These are phyloP conservation scores for Indri indri DNA, from an alignment of 2,113 vertebrate genomes.

Conservation along the genomic window DNA sequence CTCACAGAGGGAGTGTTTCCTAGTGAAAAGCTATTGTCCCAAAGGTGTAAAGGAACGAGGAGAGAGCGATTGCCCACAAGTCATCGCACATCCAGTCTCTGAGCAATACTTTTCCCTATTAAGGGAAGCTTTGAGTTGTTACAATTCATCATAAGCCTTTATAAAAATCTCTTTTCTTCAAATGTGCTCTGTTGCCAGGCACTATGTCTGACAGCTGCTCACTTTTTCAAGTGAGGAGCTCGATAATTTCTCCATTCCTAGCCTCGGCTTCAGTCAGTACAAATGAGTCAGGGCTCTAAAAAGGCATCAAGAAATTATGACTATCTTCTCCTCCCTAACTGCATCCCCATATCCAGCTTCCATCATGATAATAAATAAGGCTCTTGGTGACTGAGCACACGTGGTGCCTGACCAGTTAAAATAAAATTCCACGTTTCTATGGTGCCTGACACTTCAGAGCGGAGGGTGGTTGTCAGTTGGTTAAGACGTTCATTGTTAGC, in stretches of 20 bases:
- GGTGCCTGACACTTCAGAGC: slow-evolving; percentile 6
- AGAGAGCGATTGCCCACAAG: slow-evolving; percentile 59
- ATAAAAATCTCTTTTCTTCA: slow-evolving; percentile 64
- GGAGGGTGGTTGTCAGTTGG: not conserved
- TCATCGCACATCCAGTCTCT: not conserved
- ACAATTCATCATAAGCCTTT: slow-evolving; percentile 66
- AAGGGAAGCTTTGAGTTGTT: slow-evolving; percentile 51
- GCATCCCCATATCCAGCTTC: slow-evolving; percentile 10
- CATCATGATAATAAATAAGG: slow-evolving; percentile 70
- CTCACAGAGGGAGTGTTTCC: not conserved
- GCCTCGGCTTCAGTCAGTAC: slow-evolving; percentile 53
- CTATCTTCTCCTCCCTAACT: slow-evolving; percentile 44
- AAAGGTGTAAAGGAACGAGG: slow-evolving; percentile 17
- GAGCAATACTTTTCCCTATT: slow-evolving; percentile 64
- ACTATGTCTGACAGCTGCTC: slow-evolving; percentile 56
- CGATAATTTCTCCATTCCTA: slow-evolving; percentile 63
- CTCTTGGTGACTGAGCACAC: slow-evolving; percentile 41
- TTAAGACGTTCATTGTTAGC: not conserved
- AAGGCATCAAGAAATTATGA: slow-evolving; percentile 64
- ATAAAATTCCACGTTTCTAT: slow-evolving; percentile 11
- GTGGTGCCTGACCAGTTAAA: slow-evolving; percentile 45
- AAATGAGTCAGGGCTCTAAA: slow-evolving; percentile 67
- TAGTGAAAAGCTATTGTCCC: not conserved
- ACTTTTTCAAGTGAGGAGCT: slow-evolving; percentile 62
- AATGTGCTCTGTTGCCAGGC: slow-evolving; percentile 51